Evolutionary conservation across 2,797 vertebrate genomes (phyloP), one percentile per base, ranked within the genome.

Genomic region (Coccyzus lansbergi): DNA sequence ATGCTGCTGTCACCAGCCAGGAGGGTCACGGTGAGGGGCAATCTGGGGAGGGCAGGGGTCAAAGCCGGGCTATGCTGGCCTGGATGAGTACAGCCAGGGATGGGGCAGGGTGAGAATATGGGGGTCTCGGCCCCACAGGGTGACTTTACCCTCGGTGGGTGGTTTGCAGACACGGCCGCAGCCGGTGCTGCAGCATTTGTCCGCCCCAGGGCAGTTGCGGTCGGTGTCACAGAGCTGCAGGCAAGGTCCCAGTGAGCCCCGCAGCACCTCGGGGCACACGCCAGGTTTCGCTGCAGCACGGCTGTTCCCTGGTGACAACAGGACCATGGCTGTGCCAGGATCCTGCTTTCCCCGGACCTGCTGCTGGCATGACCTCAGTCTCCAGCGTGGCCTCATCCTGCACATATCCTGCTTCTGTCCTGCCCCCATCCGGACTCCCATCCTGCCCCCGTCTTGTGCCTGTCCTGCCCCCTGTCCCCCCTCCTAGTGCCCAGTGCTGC

Each of bases 171-270:
- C 2, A 4, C 60, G 75, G 36, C 93, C 93, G 1, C 94, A 93
- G 71, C 93, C 90, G 0, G 92, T 75, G 65, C 60, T 65, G 65
- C 96, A 97, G 86, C 96, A 97, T 59, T 96, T 94, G 38, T 60
- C 0, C 0, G 51, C 15, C 9, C 83, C 36, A 0, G 8, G n/a
- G 58, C 96, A 97, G 76, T 89, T 26, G 1, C 20, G 0, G 7
- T 95, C 95, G 0, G 40, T 53, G 67, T 88, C 76, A 34, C 96
- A 96, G 12, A 58, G 86, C 88, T 95, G 76, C 92, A 81, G 33
- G 19, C 95, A 96, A 90, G 95, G 95, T 15, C 95, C 95, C 93
- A 96, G 11, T 22, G 95, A 94, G 40, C 95, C 95, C 33, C 95
- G 72, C 88, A 96, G 83, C 80, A 83, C 69, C 85, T 46, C 0